Conservation (phyloP, 2,888 invertebrate species). For the Aporophyla lueneburgensis region DNA sequence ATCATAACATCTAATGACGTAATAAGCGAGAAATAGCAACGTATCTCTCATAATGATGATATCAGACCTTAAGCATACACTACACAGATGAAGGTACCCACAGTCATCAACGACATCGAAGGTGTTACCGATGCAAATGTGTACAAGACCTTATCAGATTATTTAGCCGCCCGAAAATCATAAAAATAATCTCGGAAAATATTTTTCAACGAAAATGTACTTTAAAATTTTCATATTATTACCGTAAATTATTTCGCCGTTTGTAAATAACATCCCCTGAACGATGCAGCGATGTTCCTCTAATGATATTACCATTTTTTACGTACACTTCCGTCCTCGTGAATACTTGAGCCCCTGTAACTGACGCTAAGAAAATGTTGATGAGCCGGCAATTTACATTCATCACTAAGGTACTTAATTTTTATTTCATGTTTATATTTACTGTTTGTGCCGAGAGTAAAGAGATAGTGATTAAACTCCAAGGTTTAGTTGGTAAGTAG, state of each 20-base stretch:
- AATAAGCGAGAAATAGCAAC: conserved; percentile 56
- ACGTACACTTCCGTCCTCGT: conserved; percentile 79
- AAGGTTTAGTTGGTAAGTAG: conserved; percentile 20
- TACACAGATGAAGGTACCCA: background rate
- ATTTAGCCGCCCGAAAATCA: conserved; percentile 3
- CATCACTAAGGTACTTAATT: conserved; percentile 70
- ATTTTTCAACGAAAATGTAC: conserved; percentile 32
- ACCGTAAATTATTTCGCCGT: conserved; percentile 59
- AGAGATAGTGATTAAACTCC: conserved; percentile 26
- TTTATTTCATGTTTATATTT: conserved; percentile 51
- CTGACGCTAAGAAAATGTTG: conserved; percentile 77
- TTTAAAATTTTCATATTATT: conserved; percentile 53
- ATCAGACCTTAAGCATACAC: conserved; percentile 27
- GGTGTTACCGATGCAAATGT: conserved; percentile 47
- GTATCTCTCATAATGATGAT: conserved; percentile 41
- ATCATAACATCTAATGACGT: conserved; percentile 54
- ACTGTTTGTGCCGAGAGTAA: conserved; percentile 19
- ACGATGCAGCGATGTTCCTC: conserved; percentile 69
- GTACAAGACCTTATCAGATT: conserved; percentile 35
- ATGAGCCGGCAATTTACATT: conserved; percentile 83
- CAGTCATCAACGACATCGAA: conserved; percentile 36
- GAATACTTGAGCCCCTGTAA: conserved; percentile 79
- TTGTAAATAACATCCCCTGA: conserved; percentile 68
- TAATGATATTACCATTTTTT: conserved; percentile 85
- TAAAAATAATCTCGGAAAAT: conserved; percentile 28